These are phyloP conservation scores for Podarcis siculus DNA, from an alignment of 2,797 vertebrate genomes.

Conservation along the genomic window DNA sequence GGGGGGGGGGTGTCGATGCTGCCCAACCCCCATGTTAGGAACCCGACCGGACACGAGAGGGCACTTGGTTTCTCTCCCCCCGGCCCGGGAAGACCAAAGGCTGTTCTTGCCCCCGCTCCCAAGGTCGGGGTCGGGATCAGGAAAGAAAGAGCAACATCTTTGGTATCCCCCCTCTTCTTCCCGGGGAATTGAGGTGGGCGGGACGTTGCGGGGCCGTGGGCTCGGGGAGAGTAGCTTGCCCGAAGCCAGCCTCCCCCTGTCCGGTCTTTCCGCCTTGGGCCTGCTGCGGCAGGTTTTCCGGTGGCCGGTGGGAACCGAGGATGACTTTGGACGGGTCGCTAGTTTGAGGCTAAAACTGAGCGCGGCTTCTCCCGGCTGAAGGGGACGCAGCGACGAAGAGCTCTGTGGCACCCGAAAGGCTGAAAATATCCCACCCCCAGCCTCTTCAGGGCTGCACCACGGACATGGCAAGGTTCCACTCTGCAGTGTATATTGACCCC, in stretches of 20 bases:
- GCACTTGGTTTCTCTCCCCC: too few relatives aligned
- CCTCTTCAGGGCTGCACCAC: too few relatives aligned
- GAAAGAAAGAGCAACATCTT: neutral
- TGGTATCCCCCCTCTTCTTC: too few relatives aligned
- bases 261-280: neutral
- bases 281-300: neutral
- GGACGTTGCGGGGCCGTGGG: neutral
- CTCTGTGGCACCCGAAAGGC: neutral
- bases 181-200: neutral
- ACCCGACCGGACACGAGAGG: too few relatives aligned
- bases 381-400: neutral
- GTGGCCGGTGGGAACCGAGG: too few relatives aligned
- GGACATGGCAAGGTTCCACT: neutral
- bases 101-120: neutral
- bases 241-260: too few relatives aligned
- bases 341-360: neutral
- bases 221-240: neutral
- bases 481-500: neutral
- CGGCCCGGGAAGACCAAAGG: neutral
- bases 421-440: neutral
- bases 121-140: neutral
- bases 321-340: neutral
- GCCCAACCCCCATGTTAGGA: neutral
- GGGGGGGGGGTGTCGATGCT: too few relatives aligned
- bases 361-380: too few relatives aligned